These are phyloP conservation scores for Tetramorium bicarinatum DNA, from an alignment of 2,888 invertebrate genomes.

Conservation along the genomic window DNA sequence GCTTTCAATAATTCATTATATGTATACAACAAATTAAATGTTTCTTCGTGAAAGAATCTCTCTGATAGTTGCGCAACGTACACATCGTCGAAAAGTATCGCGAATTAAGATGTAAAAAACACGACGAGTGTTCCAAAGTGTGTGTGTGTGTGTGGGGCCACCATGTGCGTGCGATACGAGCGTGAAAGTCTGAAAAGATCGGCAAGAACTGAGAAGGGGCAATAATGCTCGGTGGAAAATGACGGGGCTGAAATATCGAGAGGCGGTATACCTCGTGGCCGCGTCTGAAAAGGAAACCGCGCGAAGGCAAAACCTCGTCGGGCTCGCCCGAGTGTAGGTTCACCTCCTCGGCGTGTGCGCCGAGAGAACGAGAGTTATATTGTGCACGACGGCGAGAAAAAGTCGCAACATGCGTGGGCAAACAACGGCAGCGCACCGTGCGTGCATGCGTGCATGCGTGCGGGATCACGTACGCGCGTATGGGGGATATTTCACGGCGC, in stretches of 20 bases:
- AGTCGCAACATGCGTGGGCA: constrained; percentile 64
- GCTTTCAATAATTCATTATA: background rate
- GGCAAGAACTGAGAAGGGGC: constrained; percentile 13
- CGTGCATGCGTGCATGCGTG: constrained; percentile 33
- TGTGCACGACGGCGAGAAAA: constrained; percentile 58
- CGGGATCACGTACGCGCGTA: constrained; percentile 55
- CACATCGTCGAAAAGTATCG: background rate
- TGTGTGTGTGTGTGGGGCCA: background rate
- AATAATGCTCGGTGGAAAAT: constrained; percentile 18
- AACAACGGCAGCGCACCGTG: constrained; percentile 58
- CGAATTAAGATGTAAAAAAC: background rate
- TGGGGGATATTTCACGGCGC: constrained; percentile 59
- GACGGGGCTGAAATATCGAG: constrained; percentile 34
- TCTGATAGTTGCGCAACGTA: background rate
- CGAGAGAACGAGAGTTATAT: constrained; percentile 49
- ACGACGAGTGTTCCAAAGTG: background rate
- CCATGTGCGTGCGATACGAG: background rate
- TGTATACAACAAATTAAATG: background rate
- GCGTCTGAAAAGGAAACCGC: constrained; percentile 44
- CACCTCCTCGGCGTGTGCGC: constrained; percentile 29
- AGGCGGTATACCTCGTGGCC: background rate
- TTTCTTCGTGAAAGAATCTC: background rate
- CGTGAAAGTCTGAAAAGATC: constrained; percentile 29
- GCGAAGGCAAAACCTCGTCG: constrained; percentile 37
- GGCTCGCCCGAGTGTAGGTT: constrained; percentile 26